Evolutionary conservation across 2,797 vertebrate genomes (phyloP).

Genomic region (Malurus splendens): DNA sequence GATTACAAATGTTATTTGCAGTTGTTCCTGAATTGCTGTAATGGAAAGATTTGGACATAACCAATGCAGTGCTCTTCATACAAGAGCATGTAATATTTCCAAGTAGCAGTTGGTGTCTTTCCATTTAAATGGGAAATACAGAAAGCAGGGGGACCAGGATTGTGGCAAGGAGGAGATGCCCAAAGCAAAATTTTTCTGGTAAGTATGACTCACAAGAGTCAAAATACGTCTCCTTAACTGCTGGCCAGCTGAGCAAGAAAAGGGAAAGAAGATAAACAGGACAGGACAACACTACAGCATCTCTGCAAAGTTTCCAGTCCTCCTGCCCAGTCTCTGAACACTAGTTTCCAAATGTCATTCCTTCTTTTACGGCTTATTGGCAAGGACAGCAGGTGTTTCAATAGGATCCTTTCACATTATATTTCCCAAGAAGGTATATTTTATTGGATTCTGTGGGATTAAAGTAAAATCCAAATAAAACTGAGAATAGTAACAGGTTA

Average conservation of each 20-base stretch:
- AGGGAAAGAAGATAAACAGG: slow-evolving; percentile 40
- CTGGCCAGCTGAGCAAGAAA: slow-evolving; percentile 33
- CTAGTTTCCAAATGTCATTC: slow-evolving; percentile 44
- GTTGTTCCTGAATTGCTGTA: slow-evolving; percentile 13
- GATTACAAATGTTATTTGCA: slow-evolving; percentile 23
- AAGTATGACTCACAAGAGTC: slow-evolving; percentile 45
- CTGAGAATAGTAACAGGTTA: background rate
- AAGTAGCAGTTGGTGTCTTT: background rate
- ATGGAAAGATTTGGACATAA: slow-evolving; percentile 42
- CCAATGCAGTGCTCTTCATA: background rate
- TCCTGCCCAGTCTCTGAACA: slow-evolving; percentile 37
- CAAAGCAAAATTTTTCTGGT: slow-evolving; percentile 43
- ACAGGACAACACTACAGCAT: slow-evolving; percentile 33
- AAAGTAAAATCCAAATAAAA: slow-evolving; percentile 27
- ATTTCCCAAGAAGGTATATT: slow-evolving; percentile 38
- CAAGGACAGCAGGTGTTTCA: slow-evolving; percentile 28
- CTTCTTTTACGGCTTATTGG: slow-evolving; percentile 11
- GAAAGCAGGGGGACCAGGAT: background rate
- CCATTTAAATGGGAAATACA: slow-evolving; percentile 8
- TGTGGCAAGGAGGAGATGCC: slow-evolving; percentile 21
- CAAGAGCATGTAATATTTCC: slow-evolving; percentile 33
- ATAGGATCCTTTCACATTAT: background rate
- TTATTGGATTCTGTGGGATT: background rate
- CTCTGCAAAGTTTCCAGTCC: slow-evolving; percentile 44
- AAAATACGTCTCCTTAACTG: slow-evolving; percentile 21